phyloP scores from a whole-genome alignment of 2,888 invertebrate species.

The Girardia tigrina region DNA sequence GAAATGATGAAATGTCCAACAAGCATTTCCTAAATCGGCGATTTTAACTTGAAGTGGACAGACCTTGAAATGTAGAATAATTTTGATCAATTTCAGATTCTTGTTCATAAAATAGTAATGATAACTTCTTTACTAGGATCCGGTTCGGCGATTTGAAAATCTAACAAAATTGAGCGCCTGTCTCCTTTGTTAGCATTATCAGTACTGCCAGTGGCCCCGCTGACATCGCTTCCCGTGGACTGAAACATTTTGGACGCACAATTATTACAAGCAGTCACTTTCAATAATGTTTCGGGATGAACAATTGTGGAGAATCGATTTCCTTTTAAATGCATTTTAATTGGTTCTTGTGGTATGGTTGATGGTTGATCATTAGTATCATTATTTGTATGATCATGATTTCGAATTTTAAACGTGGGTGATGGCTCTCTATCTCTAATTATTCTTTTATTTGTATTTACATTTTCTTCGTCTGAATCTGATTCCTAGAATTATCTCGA shows the following conservation, averaged over 20 bases:
- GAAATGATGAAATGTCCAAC: constrained; percentile 80
- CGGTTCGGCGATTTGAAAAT: constrained; percentile 9
- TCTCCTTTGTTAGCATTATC: background rate
- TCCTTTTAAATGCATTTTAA: constrained; percentile 15
- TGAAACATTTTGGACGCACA: constrained; percentile 10
- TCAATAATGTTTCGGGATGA: background rate
- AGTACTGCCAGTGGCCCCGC: background rate
- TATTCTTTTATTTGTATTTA: background rate
- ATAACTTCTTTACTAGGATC: constrained; percentile 33
- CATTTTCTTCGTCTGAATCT: background rate
- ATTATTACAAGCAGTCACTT: background rate
- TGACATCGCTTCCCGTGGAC: background rate
- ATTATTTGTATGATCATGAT: background rate
- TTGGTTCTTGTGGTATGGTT: background rate
- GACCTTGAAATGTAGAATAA: no score
- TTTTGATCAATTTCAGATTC: background rate
- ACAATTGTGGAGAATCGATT: constrained; percentile 14
- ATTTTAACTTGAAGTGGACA: constrained; percentile 71
- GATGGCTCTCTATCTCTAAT: constrained; percentile 3
- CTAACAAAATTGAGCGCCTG: background rate
- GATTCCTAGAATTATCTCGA: no score
- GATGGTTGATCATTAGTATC: constrained; percentile 7
- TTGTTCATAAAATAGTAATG: background rate
- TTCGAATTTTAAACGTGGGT: background rate
- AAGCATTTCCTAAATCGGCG: constrained; percentile 95